Base-by-base conservation (phyloP, 2,113 vertebrate genomes). In the Pachyramphus minor region DNA sequence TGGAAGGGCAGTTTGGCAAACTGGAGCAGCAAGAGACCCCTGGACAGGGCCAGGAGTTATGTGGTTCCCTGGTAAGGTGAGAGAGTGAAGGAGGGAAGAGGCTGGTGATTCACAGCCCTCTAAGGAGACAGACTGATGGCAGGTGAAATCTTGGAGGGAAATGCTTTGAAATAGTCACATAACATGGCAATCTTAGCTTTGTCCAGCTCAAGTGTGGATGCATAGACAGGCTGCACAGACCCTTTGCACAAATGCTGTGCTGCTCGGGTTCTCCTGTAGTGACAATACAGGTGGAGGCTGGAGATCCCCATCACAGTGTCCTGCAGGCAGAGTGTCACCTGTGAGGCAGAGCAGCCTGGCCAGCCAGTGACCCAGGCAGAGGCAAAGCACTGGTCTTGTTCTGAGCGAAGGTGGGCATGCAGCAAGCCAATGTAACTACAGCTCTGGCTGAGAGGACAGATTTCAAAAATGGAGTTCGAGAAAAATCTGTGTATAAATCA, bases 321-420 rank as follows among this genome's bases (percentile, higher is more conserved):
- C 37, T 73, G n/a, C 58, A 83, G 62, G 28, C 25, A n/a, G n/a
- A n/a, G n/a, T n/a, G n/a, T n/a, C n/a, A 4, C 22, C 17, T 0
- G 0, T n/a, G 71, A 37, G 42, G 53, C 47, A 64, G 30, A 55
- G 44, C 44, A 67, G 30, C 63, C 63, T 55, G 53, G 35, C 47
- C 50, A 66, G 42, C 33, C 1, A 2, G 19, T 33, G 71, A 50
- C 17, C 25, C 0, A 4, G 13, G 12, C 2, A 4, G 63, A 50
- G 44, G 62, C 33, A 63, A 79, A 73, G 30, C 2, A 2, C 41
- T 0, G 1, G 5, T 56, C 30, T 49, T 50, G 22, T 33, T 73
- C 41, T 0, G 10, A 80, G 49, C 28, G 72, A 33, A 83, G 41
- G 45, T 2, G 4, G 60, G 14, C 58, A 22, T 1, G 1, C 22